A percentile compares a stretch with the other conserved stretches of the same genome.
Evolutionary conservation across 2,113 vertebrate genomes (phyloP).

Genomic region (Progne subis): DNA sequence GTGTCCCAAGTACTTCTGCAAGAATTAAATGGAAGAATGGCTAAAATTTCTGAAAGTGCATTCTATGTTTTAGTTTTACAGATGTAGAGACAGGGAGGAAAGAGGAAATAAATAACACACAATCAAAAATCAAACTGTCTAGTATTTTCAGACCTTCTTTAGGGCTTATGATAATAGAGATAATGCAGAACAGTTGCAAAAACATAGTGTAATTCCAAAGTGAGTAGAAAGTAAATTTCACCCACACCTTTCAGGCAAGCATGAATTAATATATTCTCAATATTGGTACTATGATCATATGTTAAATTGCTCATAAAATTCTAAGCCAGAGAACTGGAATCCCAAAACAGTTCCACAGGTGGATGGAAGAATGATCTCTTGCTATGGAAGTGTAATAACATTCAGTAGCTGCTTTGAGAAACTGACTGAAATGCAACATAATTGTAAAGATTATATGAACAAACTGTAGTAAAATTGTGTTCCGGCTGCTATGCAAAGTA

Average conservation of each 20-base stretch:
- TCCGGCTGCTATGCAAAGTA: not conserved
- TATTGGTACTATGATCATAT: not conserved
- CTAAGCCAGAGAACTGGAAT: not conserved
- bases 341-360: not conserved
- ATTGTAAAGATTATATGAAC: not conserved
- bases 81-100: not conserved
- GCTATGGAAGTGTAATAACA: not conserved
- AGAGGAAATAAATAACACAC: not conserved
- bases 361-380: not conserved
- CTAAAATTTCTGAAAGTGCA: not conserved
- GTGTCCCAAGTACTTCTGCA: not conserved
- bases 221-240: not conserved
- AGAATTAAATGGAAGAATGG: not conserved
- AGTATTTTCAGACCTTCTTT: not conserved
- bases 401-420: not conserved
- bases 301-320: not conserved
- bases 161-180: not conserved
- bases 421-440: not conserved
- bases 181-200: not conserved
- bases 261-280: not conserved
- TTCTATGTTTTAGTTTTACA: not conserved
- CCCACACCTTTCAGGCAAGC: not conserved
- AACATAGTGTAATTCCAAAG: not conserved
- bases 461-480: not conserved
- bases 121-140: not conserved